Evolutionary conservation across 37 sponge, comb jelly and placozoan genomes (phyloP).

Genomic region (Aphrocallistes beatrix): DNA sequence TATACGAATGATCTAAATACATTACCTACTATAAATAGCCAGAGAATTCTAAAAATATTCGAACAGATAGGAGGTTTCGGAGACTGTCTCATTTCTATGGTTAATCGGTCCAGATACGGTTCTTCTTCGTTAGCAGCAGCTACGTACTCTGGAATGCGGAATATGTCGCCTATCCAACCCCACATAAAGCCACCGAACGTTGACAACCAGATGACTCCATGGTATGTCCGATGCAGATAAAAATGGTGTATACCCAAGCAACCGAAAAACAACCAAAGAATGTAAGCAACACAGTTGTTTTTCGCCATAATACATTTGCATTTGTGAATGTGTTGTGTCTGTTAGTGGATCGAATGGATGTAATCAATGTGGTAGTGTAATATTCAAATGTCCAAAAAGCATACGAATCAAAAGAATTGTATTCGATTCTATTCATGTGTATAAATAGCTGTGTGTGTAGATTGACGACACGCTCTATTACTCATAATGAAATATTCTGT

Average conservation of each 20-base stretch:
- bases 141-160: slow-evolving; percentile 50
- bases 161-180: slow-evolving; percentile 64
- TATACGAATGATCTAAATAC: slow-evolving; percentile 35
- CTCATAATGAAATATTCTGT: too few relatives aligned
- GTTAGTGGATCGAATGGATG: too few relatives aligned
- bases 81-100: not conserved
- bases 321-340: too few relatives aligned
- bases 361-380: too few relatives aligned
- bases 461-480: too few relatives aligned
- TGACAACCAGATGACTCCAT: slow-evolving; percentile 63
- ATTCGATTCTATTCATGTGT: too few relatives aligned
- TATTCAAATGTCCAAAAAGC: too few relatives aligned
- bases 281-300: slow-evolving; percentile 38
- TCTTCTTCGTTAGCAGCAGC: slow-evolving; percentile 47
- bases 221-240: slow-evolving; percentile 64
- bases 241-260: slow-evolving; percentile 71
- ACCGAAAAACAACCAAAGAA: slow-evolving; percentile 65
- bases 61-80: slow-evolving; percentile 7
- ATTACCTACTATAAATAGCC: slow-evolving; percentile 32
- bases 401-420: too few relatives aligned
- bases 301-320: too few relatives aligned
- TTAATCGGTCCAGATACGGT: slow-evolving; percentile 20
- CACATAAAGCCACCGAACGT: slow-evolving; percentile 54
- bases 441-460: too few relatives aligned
- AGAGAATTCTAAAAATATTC: slow-evolving; percentile 29